phyloP scores from a whole-genome alignment of 2,888 invertebrate genomes.

The Megaustenia siamemsis region DNA sequence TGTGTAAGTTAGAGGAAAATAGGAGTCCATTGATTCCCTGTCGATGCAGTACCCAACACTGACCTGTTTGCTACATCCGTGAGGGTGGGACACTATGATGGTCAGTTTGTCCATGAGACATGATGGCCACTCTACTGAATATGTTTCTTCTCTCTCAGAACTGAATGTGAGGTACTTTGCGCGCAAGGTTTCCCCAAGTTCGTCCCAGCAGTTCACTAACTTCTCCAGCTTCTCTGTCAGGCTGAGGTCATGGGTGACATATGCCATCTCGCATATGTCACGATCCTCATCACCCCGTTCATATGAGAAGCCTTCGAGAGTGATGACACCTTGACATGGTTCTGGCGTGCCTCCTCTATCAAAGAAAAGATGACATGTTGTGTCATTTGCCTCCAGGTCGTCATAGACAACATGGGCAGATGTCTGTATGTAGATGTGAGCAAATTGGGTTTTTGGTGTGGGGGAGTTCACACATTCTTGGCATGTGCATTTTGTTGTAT shows the following conservation, averaged over 20 bases:
- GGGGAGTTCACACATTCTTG: neutral
- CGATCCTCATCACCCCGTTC: too few relatives aligned
- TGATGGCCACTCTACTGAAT: too few relatives aligned
- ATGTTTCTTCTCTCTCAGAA: too few relatives aligned
- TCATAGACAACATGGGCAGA: slow-evolving; percentile 18
- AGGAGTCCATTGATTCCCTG: neutral
- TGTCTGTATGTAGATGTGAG: neutral
- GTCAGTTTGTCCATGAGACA: neutral
- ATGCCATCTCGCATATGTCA: too few relatives aligned
- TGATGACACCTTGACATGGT: neutral
- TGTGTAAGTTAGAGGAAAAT: neutral
- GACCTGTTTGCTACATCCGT: neutral
- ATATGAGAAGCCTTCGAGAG: too few relatives aligned
- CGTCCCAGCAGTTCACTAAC: too few relatives aligned
- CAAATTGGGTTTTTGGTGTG: neutral
- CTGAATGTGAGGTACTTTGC: too few relatives aligned
- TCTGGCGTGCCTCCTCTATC: neutral
- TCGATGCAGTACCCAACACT: neutral
- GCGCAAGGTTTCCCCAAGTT: too few relatives aligned
- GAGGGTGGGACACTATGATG: neutral
- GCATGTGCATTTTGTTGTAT: neutral
- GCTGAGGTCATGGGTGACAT: too few relatives aligned
- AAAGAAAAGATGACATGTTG: slow-evolving; percentile 18
- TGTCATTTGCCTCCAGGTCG: neutral
- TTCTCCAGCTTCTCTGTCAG: too few relatives aligned